Evolutionary conservation across 1,140 invertebrate genomes (phyloP), one percentile per base, ranked within the genome.

Genomic region (Diachasma alloeum): DNA sequence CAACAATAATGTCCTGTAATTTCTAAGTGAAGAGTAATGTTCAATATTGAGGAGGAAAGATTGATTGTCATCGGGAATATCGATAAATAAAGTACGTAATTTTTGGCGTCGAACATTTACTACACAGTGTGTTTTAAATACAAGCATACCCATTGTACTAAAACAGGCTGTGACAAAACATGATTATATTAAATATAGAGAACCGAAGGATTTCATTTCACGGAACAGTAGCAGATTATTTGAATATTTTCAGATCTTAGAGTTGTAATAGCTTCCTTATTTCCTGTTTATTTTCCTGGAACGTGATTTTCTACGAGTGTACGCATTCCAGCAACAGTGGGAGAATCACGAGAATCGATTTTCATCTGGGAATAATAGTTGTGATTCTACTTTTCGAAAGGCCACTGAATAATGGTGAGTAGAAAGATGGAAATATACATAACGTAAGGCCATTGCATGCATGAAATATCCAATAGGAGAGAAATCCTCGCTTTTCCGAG

Each of bases 91-190:
- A 59, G 26, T 68, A 44, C 26, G 68, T 42, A 53, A 78, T 31
- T 71, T 31, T 69, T 22, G 22, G 37, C 56, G 31, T 53, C 31
- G 67, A 74, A 53, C 42, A 46, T 56, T 44, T 44, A 44, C 19
- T 46, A 74, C 76, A 81, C 83, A 83, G 82, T 81, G 77, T 83
- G 82, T 85, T 85, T 85, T 84, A 84, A 83, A 85, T 81, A 77
- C 56, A 76, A 80, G 67, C 74, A 82, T 83, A 84, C 80, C 71
- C 22, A 78, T 56, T 78, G 76, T 82, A 79, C 78, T 87, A 86
- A 85, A 86, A 85, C 85, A 85, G 84, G 82, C 83, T 87, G 85
- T 85, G 82, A 83, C 71, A 79, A 79, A 78, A 83, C 81, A 83
- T 79, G 80, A 81, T 69, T 78, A 48, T 79, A 82, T 53, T 81